phyloP scores from a whole-genome alignment of 2,797 vertebrate genomes.

The Cottoperca gobio region DNA sequence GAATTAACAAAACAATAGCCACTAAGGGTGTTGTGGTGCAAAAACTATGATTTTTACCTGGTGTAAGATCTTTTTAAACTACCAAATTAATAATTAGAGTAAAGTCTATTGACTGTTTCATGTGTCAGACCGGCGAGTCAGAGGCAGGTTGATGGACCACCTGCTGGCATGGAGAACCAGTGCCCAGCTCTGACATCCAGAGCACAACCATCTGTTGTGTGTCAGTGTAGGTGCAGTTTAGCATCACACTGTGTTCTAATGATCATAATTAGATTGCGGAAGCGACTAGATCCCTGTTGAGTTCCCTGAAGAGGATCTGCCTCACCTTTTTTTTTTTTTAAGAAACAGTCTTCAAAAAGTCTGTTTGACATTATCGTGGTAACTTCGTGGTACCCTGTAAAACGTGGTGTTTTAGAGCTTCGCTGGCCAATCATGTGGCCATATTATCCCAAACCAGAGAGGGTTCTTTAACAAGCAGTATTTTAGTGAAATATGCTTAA shows the following conservation, averaged over 20 bases:
- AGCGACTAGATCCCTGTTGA: constrained; percentile 49
- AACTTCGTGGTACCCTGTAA: too few relatives aligned
- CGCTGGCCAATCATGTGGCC: not conserved
- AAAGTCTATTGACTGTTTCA: constrained; percentile 1
- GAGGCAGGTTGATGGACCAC: constrained; percentile 33
- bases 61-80: not conserved
- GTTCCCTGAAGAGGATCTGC: constrained; percentile 43
- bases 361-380: not conserved
- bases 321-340: not conserved
- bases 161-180: constrained; percentile 42
- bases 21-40: not conserved
- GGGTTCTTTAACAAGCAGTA: not conserved
- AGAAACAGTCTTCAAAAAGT: not conserved
- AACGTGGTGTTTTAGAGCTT: not conserved
- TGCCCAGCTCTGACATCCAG: constrained; percentile 48
- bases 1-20: not conserved
- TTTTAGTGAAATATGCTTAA: not conserved
- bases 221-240: constrained; percentile 62
- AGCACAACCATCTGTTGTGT: constrained; percentile 59
- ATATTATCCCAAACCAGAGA: not conserved
- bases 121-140: constrained; percentile 23
- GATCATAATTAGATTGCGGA: constrained; percentile 71
- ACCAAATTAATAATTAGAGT: not conserved
- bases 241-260: constrained; percentile 71
- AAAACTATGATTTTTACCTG: not conserved